phyloP scores from a whole-genome alignment of 2,113 vertebrate species.

The Laterallus jamaicensis region DNA sequence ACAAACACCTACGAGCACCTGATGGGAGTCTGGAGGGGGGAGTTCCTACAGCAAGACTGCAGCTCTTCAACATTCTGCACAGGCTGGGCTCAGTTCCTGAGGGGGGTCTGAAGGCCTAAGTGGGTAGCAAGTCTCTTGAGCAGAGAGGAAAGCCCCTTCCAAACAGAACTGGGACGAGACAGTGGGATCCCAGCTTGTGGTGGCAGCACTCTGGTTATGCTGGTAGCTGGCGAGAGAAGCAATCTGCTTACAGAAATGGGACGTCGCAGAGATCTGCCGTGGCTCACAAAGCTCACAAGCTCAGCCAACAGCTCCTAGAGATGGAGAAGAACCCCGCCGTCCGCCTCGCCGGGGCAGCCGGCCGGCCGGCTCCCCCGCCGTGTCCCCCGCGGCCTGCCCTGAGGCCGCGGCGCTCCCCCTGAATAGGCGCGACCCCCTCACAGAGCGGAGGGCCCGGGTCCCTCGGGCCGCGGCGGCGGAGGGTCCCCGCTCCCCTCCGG shows the following conservation, averaged over 20 bases:
- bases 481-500: neutral
- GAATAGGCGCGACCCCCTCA: neutral
- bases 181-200: neutral
- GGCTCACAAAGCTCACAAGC: neutral
- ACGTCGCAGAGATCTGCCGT: rapidly evolving
- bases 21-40: neutral
- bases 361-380: neutral
- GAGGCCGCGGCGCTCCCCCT: neutral
- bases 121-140: neutral
- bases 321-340: rapidly evolving
- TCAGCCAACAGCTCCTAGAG: rapidly evolving
- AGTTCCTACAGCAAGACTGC: neutral
- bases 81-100: rapidly evolving
- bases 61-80: neutral
- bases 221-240: neutral
- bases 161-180: rapidly evolving
- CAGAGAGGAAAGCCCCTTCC: neutral
- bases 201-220: no score
- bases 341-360: neutral
- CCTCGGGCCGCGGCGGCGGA: neutral
- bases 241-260: neutral
- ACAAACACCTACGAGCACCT: neutral
- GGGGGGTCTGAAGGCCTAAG: neutral
- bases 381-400: neutral
- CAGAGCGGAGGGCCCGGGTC: neutral